phyloP scores from a whole-genome alignment of 2,113 vertebrate genomes.

The zebrafish (Danio rerio) region DNA sequence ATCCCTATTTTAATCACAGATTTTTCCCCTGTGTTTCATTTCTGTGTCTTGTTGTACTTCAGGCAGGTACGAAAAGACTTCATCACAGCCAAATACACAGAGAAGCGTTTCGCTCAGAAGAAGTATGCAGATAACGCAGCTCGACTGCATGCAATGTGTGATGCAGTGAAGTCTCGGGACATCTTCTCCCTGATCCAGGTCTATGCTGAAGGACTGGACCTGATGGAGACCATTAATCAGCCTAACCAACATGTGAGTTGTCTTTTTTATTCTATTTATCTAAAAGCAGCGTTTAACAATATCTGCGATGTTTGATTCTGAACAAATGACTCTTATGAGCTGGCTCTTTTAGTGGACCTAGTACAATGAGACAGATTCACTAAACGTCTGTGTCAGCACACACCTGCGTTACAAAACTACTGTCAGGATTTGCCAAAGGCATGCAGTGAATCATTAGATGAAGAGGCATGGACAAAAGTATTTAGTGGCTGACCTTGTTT shows the following conservation, averaged over 20 bases:
- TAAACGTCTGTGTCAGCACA: too few relatives aligned
- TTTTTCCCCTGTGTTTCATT: neutral
- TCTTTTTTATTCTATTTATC: neutral
- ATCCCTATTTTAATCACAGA: too few relatives aligned
- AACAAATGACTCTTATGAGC: neutral
- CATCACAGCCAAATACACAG: slow-evolving; percentile 95
- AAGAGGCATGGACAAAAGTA: too few relatives aligned
- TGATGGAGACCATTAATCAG: slow-evolving; percentile 85
- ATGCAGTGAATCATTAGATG: too few relatives aligned
- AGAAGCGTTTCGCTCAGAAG: slow-evolving; percentile 84
- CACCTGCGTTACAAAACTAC: too few relatives aligned
- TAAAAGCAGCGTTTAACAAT: neutral
- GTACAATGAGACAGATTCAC: too few relatives aligned
- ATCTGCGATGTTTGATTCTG: neutral
- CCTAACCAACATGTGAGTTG: slow-evolving; percentile 89
- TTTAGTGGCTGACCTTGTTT: too few relatives aligned
- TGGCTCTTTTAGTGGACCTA: neutral
- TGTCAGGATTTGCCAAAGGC: too few relatives aligned
- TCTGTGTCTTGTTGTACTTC: slow-evolving; percentile 11
- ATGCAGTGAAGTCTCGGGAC: slow-evolving; percentile 86
- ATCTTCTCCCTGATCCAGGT: slow-evolving; percentile 90
- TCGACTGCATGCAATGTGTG: slow-evolving; percentile 83
- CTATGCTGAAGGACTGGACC: slow-evolving; percentile 90
- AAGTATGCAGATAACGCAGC: slow-evolving; percentile 73
- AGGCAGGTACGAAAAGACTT: slow-evolving; percentile 96